Evolutionary conservation across 2,113 vertebrate genomes (phyloP), one percentile per base, ranked within the genome.

Genomic region (Phoenicopterus ruber): DNA sequence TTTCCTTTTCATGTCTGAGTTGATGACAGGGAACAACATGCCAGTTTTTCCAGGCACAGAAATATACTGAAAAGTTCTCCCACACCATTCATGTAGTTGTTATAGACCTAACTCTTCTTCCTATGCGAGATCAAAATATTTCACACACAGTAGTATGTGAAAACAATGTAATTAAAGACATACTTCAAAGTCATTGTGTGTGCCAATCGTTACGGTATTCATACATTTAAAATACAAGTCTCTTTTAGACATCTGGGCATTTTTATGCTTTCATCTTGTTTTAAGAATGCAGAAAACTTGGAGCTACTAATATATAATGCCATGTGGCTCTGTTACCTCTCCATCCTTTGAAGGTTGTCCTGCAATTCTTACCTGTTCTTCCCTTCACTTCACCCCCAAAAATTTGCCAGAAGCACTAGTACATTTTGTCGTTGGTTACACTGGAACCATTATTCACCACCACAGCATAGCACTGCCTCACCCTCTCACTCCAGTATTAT

Each of bases 41-140:
- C 91, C 96, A 93, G 74, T 46, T 89, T 54, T 66, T 46, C 69
- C 82, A 76, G 63, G 77, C 87, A 96, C 40, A 82, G 90, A 52
- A 52, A 50, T 57, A 61, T 7, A 77, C 21, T 76, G 72, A 89
- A 80, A 77, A 84, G 87, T 63, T 13, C 63, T 55, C 83, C 90
- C 84, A 62, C 82, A 88, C 67, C 65, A 22, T 84, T 84, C 81
- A 76, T 12, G 1, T 7, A 8, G 17, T 69, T 93, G 28, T 85
- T 82, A 72, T 0, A 86, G 91, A 91, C 94, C 86, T 80, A 93
- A 67, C 86, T 95, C 62, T 36, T 67, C 83, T 38, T 87, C 91
- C 91, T 85, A 62, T 25, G 58, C 1, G 50, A 94, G 89, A 95
- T 80, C 83, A 91, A 96, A 97, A 95, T 82, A 95, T 90, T 93